A percentile compares a stretch with the other conserved stretches of the same genome.
These are phyloP conservation scores for Vimba vimba DNA, from an alignment of 2,113 vertebrate genomes.

Conservation along the genomic window DNA sequence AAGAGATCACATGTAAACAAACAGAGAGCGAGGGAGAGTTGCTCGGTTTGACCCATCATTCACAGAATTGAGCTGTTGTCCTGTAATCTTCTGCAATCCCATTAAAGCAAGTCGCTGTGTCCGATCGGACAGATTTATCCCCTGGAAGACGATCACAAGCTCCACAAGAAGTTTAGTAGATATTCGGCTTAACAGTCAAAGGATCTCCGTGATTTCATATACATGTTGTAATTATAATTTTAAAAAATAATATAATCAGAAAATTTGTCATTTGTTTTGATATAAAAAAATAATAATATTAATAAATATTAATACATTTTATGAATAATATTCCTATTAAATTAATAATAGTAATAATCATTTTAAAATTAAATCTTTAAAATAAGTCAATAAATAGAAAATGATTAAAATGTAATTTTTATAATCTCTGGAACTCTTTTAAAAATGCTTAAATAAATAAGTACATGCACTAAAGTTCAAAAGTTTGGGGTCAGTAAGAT, in stretches of 20 bases:
- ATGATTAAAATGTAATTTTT: too few relatives aligned
- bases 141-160: constrained; percentile 68
- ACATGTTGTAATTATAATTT: too few relatives aligned
- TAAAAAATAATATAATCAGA: background rate
- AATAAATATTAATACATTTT: background rate
- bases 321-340: background rate
- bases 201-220: background rate
- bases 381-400: too few relatives aligned
- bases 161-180: constrained; percentile 51
- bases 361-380: too few relatives aligned
- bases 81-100: constrained; percentile 75
- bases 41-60: background rate
- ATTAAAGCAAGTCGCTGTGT: constrained; percentile 68
- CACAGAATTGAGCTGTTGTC: constrained; percentile 59
- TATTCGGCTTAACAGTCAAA: background rate
- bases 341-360: background rate
- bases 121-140: constrained; percentile 60
- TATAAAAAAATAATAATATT: background rate
- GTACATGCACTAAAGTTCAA: too few relatives aligned
- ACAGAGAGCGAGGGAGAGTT: background rate
- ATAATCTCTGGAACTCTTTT: too few relatives aligned
- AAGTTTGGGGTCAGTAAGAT: too few relatives aligned
- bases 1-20: background rate
- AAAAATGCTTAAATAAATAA: too few relatives aligned
- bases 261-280: background rate